These are phyloP conservation scores for Axis porcinus DNA, from an alignment of 2,113 vertebrate genomes.

Conservation along the genomic window DNA sequence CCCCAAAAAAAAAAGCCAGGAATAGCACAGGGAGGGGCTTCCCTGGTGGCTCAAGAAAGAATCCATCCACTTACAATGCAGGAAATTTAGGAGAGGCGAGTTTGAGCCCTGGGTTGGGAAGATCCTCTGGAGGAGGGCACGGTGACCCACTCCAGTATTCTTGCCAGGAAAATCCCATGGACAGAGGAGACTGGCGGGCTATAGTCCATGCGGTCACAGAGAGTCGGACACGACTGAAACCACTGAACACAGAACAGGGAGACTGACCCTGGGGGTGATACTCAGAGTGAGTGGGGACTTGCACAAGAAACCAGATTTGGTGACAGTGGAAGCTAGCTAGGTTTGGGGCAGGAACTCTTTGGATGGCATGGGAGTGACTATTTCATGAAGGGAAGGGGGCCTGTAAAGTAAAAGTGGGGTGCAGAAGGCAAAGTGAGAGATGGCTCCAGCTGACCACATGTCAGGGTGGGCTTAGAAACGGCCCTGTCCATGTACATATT, in stretches of 20 bases:
- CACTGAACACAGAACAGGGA: not conserved
- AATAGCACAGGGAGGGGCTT: not conserved
- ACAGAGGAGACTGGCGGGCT: not conserved
- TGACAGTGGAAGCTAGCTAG: not conserved
- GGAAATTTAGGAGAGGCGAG: not conserved
- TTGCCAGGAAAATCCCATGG: not conserved
- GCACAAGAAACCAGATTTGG: not conserved
- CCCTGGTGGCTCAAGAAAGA: not conserved
- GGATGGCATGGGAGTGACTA: not conserved
- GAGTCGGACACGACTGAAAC: not conserved
- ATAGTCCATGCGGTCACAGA: accelerated
- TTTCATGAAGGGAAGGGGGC: not conserved
- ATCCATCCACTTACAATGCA: not conserved
- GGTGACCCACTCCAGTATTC: not conserved
- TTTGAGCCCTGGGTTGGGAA: not conserved
- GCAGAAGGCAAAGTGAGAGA: not conserved
- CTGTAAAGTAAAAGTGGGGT: not conserved
- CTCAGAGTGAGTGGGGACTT: not conserved
- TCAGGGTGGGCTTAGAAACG: not conserved
- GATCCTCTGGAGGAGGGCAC: not conserved
- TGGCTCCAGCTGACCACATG: not conserved
- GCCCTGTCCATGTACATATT: not conserved
- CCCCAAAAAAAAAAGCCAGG: not conserved
- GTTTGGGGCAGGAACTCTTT: not conserved
- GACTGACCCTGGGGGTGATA: not conserved